Conservation (phyloP, 2,797 vertebrate genomes). For the Phoebastria nigripes region DNA sequence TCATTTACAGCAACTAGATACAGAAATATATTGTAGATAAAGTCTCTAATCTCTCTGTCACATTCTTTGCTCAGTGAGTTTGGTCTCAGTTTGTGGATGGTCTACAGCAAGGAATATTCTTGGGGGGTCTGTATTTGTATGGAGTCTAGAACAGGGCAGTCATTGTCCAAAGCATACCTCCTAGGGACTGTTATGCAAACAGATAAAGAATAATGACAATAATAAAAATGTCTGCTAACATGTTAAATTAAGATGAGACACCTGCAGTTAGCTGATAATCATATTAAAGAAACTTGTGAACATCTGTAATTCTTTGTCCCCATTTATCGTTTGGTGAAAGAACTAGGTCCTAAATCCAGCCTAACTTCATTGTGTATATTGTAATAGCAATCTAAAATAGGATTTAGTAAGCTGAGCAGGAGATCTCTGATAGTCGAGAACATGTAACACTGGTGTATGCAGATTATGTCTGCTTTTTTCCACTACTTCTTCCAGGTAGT, state of each 20-base stretch:
- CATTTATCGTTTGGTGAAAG: constrained; percentile 14
- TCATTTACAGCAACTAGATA: background rate
- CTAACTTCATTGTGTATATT: background rate
- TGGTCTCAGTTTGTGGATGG: background rate
- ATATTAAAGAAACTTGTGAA: constrained; percentile 31
- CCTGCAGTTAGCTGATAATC: constrained; percentile 14
- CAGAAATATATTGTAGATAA: background rate
- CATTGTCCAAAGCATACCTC: background rate
- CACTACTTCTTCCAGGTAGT: background rate
- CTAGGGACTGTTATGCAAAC: background rate
- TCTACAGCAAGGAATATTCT: background rate
- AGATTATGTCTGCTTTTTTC: background rate
- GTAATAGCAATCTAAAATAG: background rate
- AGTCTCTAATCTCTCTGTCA: background rate
- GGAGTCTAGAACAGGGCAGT: background rate
- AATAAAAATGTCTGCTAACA: constrained; percentile 14
- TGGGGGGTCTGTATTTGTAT: background rate
- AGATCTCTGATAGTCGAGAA: background rate
- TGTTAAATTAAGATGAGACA: constrained; percentile 25
- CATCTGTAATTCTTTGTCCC: background rate
- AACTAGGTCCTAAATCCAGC: background rate
- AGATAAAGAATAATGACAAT: background rate
- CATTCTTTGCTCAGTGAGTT: background rate
- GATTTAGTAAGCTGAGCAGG: background rate
- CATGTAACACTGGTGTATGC: rapidly evolving